Base-by-base conservation (phyloP, 2,888 invertebrate genomes). In the Quadroppia sp. region DNA sequence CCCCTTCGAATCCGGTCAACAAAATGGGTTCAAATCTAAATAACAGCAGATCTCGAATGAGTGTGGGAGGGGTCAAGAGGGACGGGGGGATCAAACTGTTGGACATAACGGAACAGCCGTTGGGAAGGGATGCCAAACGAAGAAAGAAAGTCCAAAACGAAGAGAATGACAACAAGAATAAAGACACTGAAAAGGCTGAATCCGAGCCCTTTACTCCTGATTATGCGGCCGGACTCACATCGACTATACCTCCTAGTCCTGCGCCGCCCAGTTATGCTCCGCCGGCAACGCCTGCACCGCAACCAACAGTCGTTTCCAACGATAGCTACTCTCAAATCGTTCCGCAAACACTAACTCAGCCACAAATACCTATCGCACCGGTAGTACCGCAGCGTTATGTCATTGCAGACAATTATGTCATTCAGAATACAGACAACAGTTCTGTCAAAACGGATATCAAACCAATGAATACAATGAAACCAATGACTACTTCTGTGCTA, bases 41-140 rank as follows among this genome's bases (percentile, higher is more conserved):
- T n/a, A 59, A 4, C 11, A 73, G 30, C 15, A 69, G 50, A 28
- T 50, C 70, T 13, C 69, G 67, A 17, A 69, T 59, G 69, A 59
- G 36, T 64, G 53, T 15, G 11, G 42, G 61, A 28, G 25, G 28
- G 6, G 25, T 40, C 9, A 73, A 73, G 20, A 61, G 74, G 17
- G 76, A 76, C 70, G 74, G 64, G 20, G 73, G 73, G 75, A 94
- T 96, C 79, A 97, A 97, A 80, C 23, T 97, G 69, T 85, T 97
- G 50, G 96, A 96, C 82, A 94, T 97, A 79, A 89, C 90, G 2
- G 96, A 97, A 81, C 93, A 94, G 81, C 96, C 96, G 30, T 83
- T 92, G 40, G 91, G 91, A 0, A 89, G 82, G 75, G 83, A 83
- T 78, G 92, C 92, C 20, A 95, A 95, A 82, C 91, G 94, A 82